Evolutionary conservation across 2,797 vertebrate genomes (phyloP).

Genomic region (Apodemus agrarius): DNA sequence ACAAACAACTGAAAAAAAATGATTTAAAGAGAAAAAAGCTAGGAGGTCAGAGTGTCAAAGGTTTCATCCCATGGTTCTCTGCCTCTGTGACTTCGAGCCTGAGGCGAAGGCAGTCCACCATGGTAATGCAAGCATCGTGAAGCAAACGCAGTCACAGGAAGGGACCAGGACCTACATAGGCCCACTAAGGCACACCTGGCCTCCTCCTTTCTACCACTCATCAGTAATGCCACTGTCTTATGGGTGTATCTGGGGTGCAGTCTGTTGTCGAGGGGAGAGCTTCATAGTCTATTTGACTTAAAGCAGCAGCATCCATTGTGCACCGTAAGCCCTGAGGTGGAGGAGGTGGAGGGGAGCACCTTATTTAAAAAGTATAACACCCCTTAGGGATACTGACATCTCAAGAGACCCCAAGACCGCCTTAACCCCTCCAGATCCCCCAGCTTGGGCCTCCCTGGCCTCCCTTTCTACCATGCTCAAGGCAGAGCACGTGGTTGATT

Average conservation of each 20-base stretch:
- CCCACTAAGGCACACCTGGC: neutral
- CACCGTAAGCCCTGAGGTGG: neutral
- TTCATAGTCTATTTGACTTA: neutral
- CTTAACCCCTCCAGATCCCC: neutral
- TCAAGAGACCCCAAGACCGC: neutral
- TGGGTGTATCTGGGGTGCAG: neutral
- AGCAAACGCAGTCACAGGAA: neutral
- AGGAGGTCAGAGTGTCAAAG: neutral
- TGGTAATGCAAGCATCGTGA: neutral
- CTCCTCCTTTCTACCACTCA: neutral
- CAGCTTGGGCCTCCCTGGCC: neutral
- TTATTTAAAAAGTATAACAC: neutral
- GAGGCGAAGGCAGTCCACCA: neutral
- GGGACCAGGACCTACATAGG: neutral
- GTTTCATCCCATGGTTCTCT: neutral
- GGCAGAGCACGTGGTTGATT: too few relatives aligned
- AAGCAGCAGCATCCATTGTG: neutral
- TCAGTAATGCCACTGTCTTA: neutral
- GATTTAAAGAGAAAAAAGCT: neutral
- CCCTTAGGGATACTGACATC: neutral
- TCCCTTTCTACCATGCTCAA: neutral
- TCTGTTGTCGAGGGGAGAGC: neutral
- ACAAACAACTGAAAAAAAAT: neutral
- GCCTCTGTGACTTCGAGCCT: neutral
- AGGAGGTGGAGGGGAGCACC: neutral